A percentile compares a stretch with the other conserved stretches of the same genome.
Conservation (phyloP, 2,797 vertebrate genomes). For the Spea hammondii region DNA sequence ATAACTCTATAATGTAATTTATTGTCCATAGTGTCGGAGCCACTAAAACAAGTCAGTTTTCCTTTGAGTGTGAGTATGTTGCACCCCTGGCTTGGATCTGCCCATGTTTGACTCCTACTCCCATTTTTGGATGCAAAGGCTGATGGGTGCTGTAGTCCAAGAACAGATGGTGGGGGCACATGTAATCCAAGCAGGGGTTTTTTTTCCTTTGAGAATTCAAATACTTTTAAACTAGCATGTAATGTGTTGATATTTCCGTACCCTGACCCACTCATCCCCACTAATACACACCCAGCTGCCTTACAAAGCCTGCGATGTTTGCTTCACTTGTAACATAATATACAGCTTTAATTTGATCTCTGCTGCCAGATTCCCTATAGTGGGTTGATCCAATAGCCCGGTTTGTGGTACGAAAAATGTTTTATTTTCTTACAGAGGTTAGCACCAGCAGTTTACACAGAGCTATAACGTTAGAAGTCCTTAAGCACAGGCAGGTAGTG, state of each 20-base stretch:
- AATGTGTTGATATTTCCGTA: not conserved
- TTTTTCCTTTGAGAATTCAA: no score
- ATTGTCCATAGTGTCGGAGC: not conserved
- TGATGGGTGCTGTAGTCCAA: no score
- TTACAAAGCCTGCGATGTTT: slow-evolving; percentile 22
- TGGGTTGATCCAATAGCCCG: not conserved
- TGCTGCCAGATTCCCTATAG: slow-evolving; percentile 6
- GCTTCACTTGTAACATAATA: slow-evolving; percentile 9
- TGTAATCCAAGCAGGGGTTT: no score
- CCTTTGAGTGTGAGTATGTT: no score
- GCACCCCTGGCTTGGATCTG: no score
- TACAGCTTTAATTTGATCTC: slow-evolving; percentile 20
- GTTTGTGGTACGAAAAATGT: slow-evolving; percentile 4
- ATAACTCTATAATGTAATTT: not conserved
- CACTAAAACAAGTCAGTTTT: no score
- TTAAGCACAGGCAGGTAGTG: slow-evolving; percentile 19
- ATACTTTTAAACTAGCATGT: not conserved
- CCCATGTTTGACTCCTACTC: no score
- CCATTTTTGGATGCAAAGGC: no score
- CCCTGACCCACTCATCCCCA: not conserved
- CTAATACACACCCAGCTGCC: slow-evolving; percentile 39
- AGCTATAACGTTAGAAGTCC: slow-evolving; percentile 4
- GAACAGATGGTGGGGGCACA: no score
- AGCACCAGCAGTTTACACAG: slow-evolving; percentile 27
- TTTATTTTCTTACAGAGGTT: slow-evolving; percentile 17